Evolutionary conservation across 1,140 invertebrate species (phyloP).

Genomic region (Pseudomyrmex concolor): DNA sequence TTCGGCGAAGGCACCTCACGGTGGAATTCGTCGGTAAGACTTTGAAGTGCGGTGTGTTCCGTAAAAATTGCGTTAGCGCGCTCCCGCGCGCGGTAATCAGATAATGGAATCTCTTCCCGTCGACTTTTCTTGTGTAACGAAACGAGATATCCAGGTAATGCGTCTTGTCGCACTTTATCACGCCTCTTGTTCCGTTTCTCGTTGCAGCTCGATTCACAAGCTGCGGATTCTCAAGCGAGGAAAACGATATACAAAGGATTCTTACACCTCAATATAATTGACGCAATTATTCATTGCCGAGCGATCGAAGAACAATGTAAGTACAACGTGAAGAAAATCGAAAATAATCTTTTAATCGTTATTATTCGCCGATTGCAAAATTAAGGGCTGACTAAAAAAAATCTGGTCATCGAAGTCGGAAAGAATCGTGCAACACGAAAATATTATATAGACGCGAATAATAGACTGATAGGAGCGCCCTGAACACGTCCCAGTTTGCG

Average conservation of each 20-base stretch:
- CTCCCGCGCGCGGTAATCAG: slow-evolving; percentile 39
- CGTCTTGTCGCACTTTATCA: slow-evolving; percentile 42
- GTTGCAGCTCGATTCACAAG: not conserved
- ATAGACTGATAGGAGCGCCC: slow-evolving; percentile 13
- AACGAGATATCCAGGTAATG: slow-evolving; percentile 45
- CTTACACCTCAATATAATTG: too few relatives aligned
- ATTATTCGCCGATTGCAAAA: too few relatives aligned
- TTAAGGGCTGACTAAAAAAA: not conserved
- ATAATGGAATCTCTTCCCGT: slow-evolving; percentile 51
- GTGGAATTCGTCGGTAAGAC: slow-evolving; percentile 60
- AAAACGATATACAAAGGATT: not conserved
- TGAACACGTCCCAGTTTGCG: slow-evolving; percentile 1
- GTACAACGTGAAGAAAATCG: not conserved
- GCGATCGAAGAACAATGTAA: too few relatives aligned
- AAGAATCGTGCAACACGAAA: too few relatives aligned
- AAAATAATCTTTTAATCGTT: not conserved
- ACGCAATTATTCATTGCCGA: too few relatives aligned
- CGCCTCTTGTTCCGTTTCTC: not conserved
- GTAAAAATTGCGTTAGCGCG: slow-evolving; percentile 5
- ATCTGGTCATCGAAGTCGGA: not conserved
- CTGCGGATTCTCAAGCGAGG: not conserved
- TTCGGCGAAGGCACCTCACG: not conserved
- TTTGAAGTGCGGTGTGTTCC: slow-evolving; percentile 35
- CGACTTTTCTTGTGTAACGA: slow-evolving; percentile 29
- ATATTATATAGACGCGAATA: not conserved